Evolutionary conservation across 2,113 vertebrate genomes (phyloP), one percentile per base, ranked within the genome.

Genomic region (Eublepharis macularius): DNA sequence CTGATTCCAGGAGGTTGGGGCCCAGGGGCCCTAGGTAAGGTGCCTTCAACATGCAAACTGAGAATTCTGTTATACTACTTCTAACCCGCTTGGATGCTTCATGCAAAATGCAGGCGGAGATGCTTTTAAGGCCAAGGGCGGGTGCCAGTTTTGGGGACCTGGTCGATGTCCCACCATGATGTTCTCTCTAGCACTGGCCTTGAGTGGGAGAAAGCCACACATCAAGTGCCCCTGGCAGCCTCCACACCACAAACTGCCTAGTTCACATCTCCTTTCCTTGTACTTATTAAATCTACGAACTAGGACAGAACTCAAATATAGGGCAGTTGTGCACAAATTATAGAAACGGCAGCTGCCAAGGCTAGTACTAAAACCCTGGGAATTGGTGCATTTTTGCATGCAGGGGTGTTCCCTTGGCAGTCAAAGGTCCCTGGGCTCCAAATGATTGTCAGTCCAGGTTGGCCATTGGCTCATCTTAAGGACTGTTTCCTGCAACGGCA

Each of bases 1-100:
- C 63, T 17, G 10, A 4, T 6, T 29, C 77, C 83, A 91, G 89
- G 94, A 93, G 88, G 87, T 87, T 70, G 1, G 10, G n/a, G 12
- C 6, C 57, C 39, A 1, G 10, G n/a, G 12, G 2, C 57, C 39
- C 32, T 29, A 41, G 2, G 29, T 0, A 8, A 86, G n/a, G 63
- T 39, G 43, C 12, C 41, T 4, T 26, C 14, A n/a, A 32, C 14
- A 45, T n/a, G 26, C 16, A 66, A 19, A n/a, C 1, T 54, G 21
- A 39, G 34, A 36, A 39, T 60, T 43, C 57, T 41, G 6, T 43
- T 26, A 14, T 26, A 26, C 14, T 29, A 26, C 14, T 19, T 26
- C 24, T 39, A 24, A 29, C 34, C 24, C 43, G 26, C 54, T 41
- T 17, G 49, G 47, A 12, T 77, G 34, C 16, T 39, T 19, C 51